Percentiles rank a stretch among this genome's conserved stretches.
phyloP scores from a whole-genome alignment of 2,888 invertebrate species.

The Zootermopsis nevadensis region DNA sequence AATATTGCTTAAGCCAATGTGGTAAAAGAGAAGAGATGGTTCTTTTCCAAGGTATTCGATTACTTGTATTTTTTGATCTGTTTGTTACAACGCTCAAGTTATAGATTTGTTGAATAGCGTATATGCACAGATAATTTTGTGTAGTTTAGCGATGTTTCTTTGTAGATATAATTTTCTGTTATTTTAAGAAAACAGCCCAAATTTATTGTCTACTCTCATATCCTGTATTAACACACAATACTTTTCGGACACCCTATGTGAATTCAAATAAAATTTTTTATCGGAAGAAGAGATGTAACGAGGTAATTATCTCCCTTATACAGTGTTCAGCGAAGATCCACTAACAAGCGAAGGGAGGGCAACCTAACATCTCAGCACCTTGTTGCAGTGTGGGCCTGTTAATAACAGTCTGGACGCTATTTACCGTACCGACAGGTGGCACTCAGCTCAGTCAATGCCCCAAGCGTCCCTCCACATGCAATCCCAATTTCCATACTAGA shows the following conservation, averaged over 20 bases:
- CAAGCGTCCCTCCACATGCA: background rate
- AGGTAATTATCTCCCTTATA: conserved; percentile 8
- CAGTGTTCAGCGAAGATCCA: conserved; percentile 19
- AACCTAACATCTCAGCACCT: conserved; percentile 40
- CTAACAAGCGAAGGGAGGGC: conserved; percentile 21
- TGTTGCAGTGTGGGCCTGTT: conserved; percentile 30
- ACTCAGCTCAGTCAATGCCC: background rate
- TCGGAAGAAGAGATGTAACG: background rate
- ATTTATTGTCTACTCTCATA: too few species aligned
- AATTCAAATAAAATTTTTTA: background rate
- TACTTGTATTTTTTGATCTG: too few species aligned
- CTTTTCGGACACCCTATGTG: background rate
- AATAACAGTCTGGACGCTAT: conserved; percentile 23
- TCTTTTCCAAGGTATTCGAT: too few species aligned
- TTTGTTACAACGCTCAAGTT: too few species aligned
- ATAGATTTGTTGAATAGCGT: too few species aligned
- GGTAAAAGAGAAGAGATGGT: too few species aligned
- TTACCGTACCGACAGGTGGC: conserved; percentile 11
- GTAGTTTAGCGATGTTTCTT: too few species aligned
- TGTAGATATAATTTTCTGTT: too few species aligned
- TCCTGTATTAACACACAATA: background rate
- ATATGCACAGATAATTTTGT: too few species aligned
- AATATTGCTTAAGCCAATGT: too few species aligned
- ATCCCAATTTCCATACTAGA: background rate
- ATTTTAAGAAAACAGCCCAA: too few species aligned